Conservation (phyloP, 2,888 invertebrate genomes). For the Yponomeuta cagnagella region DNA sequence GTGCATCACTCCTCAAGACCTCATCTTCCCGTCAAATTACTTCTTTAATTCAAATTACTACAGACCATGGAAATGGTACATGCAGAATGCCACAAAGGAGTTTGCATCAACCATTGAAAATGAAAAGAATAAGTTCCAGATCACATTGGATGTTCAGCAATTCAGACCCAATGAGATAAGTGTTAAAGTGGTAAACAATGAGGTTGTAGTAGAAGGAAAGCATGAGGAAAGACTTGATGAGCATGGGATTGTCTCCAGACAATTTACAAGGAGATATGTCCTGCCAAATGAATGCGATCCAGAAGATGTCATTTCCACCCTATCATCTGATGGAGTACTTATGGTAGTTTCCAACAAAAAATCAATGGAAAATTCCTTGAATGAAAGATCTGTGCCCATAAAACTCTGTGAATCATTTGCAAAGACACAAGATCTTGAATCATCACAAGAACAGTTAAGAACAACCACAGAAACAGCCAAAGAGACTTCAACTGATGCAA, state of each 20-base stretch:
- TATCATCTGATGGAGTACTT: constrained; percentile 44
- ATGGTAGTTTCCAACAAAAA: constrained; percentile 33
- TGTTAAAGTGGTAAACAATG: constrained; percentile 78
- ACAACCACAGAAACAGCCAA: neutral
- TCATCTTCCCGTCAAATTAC: constrained; percentile 33
- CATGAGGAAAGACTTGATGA: constrained; percentile 67
- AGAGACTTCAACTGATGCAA: neutral
- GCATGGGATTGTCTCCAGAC: constrained; percentile 61
- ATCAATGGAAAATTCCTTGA: constrained; percentile 19
- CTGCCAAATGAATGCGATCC: constrained; percentile 44
- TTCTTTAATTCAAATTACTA: constrained; percentile 30
- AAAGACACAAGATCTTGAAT: constrained; percentile 8
- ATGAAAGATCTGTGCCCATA: constrained; percentile 40
- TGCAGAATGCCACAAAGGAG: constrained; percentile 31
- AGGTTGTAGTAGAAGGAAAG: constrained; percentile 75
- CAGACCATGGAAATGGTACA: constrained; percentile 36
- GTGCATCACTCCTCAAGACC: constrained; percentile 35
- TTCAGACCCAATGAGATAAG: constrained; percentile 81
- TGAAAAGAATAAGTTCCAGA: constrained; percentile 59
- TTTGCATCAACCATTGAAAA: constrained; percentile 37
- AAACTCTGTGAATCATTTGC: constrained; percentile 29
- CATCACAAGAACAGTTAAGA: constrained; percentile 6
- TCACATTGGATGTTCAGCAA: constrained; percentile 80
- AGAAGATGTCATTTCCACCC: constrained; percentile 37
- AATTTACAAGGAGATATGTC: constrained; percentile 61